Conservation (phyloP, 2,113 vertebrate genomes). For the Calcarius ornatus region DNA sequence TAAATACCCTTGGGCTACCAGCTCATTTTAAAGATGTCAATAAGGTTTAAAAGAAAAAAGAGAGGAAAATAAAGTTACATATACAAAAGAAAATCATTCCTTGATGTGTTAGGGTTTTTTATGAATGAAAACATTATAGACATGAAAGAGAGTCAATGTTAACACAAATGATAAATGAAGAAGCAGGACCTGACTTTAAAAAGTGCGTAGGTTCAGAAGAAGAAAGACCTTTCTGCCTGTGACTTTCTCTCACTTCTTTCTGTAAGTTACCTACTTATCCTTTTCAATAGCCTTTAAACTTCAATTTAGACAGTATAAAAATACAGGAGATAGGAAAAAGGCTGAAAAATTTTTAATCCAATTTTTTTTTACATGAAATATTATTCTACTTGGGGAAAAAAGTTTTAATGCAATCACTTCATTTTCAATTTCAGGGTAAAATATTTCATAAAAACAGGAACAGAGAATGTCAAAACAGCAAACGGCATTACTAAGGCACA, state of each 20-base stretch:
- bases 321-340: background rate
- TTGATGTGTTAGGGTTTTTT: background rate
- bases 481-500: background rate
- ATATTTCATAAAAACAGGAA: background rate
- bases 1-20: background rate
- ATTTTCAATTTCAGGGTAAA: background rate
- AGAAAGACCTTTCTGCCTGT: background rate
- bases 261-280: background rate
- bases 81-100: background rate
- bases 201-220: background rate
- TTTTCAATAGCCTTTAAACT: background rate
- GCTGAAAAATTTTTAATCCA: fast-evolving
- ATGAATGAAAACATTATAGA: background rate
- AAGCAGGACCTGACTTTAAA: background rate
- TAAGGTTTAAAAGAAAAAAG: background rate
- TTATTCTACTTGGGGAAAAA: background rate
- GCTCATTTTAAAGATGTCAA: background rate
- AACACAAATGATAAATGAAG: background rate
- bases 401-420: background rate
- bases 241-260: background rate
- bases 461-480: background rate
- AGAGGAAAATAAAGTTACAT: background rate
- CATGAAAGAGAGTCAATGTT: background rate
- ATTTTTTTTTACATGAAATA: background rate
- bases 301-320: background rate